A percentile compares a stretch with the other conserved stretches of the same genome.
Evolutionary conservation across 1,140 invertebrate species (phyloP).

Genomic region (Vanessa tameamea): DNA sequence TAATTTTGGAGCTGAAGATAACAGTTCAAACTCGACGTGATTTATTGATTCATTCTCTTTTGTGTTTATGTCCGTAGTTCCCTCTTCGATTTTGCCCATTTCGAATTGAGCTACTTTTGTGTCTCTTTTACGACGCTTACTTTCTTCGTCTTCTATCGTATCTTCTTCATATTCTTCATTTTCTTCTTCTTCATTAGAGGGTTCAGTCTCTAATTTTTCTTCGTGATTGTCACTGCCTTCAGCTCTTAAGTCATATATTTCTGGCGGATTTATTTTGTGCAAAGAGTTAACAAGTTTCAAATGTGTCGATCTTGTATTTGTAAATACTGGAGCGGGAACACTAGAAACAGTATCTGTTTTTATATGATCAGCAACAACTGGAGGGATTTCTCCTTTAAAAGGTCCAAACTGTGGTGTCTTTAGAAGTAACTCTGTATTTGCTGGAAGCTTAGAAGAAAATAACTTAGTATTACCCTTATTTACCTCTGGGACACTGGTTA

Average conservation of each 20-base stretch:
- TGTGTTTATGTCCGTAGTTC: constrained; percentile 35
- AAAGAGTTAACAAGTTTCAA: constrained; percentile 59
- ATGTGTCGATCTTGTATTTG: constrained; percentile 49
- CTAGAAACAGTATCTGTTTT: constrained; percentile 41
- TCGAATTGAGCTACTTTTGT: constrained; percentile 63
- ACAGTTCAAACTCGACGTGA: constrained; percentile 54
- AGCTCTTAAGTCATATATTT: constrained; percentile 46
- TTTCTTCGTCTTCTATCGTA: constrained; percentile 42
- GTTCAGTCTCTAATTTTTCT: constrained; percentile 35
- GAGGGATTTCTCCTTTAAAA: constrained; percentile 86
- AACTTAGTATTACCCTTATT: constrained; percentile 67
- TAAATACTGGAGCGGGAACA: constrained; percentile 24
- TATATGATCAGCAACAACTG: constrained; percentile 60
- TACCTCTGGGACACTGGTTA: constrained; percentile 82
- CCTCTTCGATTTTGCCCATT: constrained; percentile 49
- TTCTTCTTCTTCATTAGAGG: constrained; percentile 38
- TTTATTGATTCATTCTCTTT: constrained; percentile 48
- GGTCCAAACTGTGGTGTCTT: constrained; percentile 86
- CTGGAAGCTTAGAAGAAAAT: constrained; percentile 80
- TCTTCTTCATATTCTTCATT: constrained; percentile 54
- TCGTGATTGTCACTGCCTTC: constrained; percentile 60
- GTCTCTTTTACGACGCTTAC: constrained; percentile 55
- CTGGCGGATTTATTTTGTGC: constrained; percentile 37
- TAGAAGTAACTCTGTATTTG: constrained; percentile 82
- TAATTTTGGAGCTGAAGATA: constrained; percentile 15